These are phyloP conservation scores for Yponomeuta evonymella DNA, from an alignment of 2,888 invertebrate species.

Conservation along the genomic window DNA sequence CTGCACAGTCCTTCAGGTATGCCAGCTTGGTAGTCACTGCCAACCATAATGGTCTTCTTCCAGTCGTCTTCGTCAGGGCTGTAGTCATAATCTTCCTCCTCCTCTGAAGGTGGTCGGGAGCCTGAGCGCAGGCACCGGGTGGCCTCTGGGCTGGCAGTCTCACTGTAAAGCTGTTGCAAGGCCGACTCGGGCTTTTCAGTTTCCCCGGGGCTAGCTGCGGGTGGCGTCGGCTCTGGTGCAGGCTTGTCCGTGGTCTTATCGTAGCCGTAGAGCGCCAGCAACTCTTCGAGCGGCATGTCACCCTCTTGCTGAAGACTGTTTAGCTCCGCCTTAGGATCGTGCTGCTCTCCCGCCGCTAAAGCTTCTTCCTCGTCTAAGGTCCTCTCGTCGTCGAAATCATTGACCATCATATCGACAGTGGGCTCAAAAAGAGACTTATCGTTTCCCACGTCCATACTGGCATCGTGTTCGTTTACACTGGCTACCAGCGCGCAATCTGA, in stretches of 20 bases:
- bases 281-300: slow-evolving; percentile 96
- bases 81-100: slow-evolving; percentile 88
- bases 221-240: slow-evolving; percentile 39
- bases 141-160: slow-evolving; percentile 60
- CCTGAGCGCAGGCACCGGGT: slow-evolving; percentile 74
- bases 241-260: slow-evolving; percentile 67
- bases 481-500: slow-evolving; percentile 74
- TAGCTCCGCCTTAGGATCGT: slow-evolving; percentile 91
- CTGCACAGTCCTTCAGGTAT: slow-evolving; percentile 94
- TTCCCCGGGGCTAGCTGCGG: slow-evolving; percentile 51
- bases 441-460: slow-evolving; percentile 73
- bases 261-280: slow-evolving; percentile 92
- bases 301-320: slow-evolving; percentile 93
- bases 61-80: slow-evolving; percentile 91
- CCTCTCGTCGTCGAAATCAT: slow-evolving; percentile 98
- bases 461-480: slow-evolving; percentile 72
- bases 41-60: slow-evolving; percentile 97
- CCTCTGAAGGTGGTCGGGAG: slow-evolving; percentile 86
- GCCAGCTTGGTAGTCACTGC: slow-evolving; percentile 93
- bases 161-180: slow-evolving; percentile 61
- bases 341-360: slow-evolving; percentile 88
- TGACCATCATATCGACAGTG: slow-evolving; percentile 96
- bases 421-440: slow-evolving; percentile 88
- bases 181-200: slow-evolving; percentile 67
- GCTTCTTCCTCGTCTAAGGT: slow-evolving; percentile 98